A percentile compares a stretch with the other conserved stretches of the same genome.
These are phyloP conservation scores for Otolemur crassicaudatus DNA, from an alignment of 2,797 vertebrate species.

Conservation along the genomic window DNA sequence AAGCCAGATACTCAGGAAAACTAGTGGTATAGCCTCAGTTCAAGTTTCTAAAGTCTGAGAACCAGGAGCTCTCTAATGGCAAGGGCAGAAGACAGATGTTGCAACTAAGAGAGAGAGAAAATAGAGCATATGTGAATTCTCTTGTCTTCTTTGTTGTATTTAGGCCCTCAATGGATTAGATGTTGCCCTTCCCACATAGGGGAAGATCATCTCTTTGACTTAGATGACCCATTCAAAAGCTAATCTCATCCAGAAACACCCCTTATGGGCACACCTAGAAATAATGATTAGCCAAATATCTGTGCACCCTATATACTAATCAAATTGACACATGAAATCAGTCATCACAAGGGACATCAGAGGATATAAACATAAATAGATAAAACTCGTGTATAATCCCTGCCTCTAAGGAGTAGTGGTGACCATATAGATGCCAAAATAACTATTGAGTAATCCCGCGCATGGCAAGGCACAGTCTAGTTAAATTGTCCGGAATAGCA, in stretches of 20 bases:
- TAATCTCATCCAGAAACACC: background rate
- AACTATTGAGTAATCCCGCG: background rate
- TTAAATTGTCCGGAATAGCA: background rate
- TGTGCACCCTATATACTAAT: background rate
- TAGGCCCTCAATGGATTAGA: background rate
- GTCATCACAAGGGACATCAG: background rate
- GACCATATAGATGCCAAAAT: background rate
- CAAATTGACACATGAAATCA: background rate
- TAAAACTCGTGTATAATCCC: background rate
- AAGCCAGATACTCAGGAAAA: background rate
- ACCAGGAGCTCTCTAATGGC: background rate
- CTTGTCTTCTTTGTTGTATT: background rate
- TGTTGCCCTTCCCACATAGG: background rate
- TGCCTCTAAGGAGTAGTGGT: background rate
- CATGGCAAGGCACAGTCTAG: background rate
- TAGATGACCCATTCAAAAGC: background rate
- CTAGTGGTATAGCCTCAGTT: background rate
- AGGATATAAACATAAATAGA: background rate
- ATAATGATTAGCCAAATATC: background rate
- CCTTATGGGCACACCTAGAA: background rate
- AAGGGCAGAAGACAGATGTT: background rate
- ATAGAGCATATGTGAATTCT: no score
- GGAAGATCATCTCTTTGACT: background rate
- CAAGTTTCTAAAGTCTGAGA: background rate
- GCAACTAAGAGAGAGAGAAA: background rate